A percentile compares a stretch with the other conserved stretches of the same genome.
These are phyloP conservation scores for Anthopleura xanthogrammica DNA, from an alignment of 92 coral and sea anemone species.

Conservation along the genomic window DNA sequence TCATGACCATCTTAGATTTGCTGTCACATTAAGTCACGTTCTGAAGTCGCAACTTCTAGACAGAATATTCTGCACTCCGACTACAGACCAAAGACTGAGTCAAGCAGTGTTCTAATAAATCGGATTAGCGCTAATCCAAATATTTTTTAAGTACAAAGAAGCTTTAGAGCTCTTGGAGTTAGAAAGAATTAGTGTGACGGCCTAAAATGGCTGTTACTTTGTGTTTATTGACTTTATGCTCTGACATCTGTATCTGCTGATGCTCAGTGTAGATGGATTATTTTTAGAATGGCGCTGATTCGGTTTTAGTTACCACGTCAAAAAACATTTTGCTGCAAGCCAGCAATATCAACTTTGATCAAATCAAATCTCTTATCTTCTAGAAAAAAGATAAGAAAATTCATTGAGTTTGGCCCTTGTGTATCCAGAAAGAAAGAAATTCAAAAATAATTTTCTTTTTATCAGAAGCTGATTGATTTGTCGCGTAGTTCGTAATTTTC, in stretches of 20 bases:
- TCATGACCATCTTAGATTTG: background rate
- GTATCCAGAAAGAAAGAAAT: background rate
- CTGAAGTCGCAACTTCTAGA: background rate
- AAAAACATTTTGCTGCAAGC: background rate
- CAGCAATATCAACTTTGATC: background rate
- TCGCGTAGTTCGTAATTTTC: background rate
- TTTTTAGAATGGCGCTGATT: background rate
- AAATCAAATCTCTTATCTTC: background rate
- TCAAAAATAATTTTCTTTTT: too few species aligned
- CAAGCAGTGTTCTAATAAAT: background rate
- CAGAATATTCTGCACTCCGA: background rate
- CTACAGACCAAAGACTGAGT: background rate
- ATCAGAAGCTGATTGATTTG: background rate
- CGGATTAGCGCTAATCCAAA: conserved; percentile 7
- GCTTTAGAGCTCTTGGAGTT: background rate
- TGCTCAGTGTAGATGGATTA: background rate
- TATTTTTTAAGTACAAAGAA: conserved; percentile 1
- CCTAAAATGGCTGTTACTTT: background rate
- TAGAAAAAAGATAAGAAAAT: background rate
- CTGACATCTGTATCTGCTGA: background rate
- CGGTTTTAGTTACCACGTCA: background rate
- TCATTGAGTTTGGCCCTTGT: background rate
- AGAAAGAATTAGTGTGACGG: background rate
- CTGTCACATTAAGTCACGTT: background rate
- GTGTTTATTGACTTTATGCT: background rate